phyloP scores from a whole-genome alignment of 1,140 invertebrate species.

The Gryon sp. region DNA sequence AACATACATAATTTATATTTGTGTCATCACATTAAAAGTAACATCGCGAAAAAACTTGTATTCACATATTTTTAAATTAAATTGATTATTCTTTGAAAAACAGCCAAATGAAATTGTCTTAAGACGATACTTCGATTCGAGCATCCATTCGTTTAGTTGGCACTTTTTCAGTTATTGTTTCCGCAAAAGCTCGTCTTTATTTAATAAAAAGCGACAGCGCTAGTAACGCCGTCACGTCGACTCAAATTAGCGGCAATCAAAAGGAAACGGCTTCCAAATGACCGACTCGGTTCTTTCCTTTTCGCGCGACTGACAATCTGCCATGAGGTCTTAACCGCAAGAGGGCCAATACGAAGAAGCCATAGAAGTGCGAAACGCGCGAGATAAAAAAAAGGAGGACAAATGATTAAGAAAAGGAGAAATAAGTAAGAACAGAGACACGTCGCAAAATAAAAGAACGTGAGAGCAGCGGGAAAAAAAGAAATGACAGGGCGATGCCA shows the following conservation, averaged over 20 bases:
- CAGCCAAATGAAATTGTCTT: too few relatives aligned
- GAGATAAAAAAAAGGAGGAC: constrained; percentile 9
- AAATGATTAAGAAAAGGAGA: constrained; percentile 29
- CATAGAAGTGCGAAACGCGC: constrained; percentile 62
- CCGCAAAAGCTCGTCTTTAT: constrained; percentile 30
- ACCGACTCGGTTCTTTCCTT: constrained; percentile 66
- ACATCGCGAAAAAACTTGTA: too few relatives aligned
- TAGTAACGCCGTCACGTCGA: constrained; percentile 46
- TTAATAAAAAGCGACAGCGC: constrained; percentile 50
- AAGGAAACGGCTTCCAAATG: constrained; percentile 62
- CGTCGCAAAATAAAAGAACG: constrained; percentile 54
- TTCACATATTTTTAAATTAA: too few relatives aligned
- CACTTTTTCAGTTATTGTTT: constrained; percentile 46
- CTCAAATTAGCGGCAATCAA: constrained; percentile 56
- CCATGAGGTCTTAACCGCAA: constrained; percentile 65
- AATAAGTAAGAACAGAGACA: constrained; percentile 55
- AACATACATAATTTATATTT: too few relatives aligned
- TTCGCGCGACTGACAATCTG: constrained; percentile 63
- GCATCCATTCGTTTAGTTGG: neutral
- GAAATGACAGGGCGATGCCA: constrained; percentile 72
- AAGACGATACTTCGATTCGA: constrained; percentile 10
- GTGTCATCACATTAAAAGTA: too few relatives aligned
- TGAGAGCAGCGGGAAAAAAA: constrained; percentile 31
- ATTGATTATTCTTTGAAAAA: too few relatives aligned
- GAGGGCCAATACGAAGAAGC: constrained; percentile 58